Conservation (phyloP, 1,140 invertebrate genomes). For the Choristoneura fumiferana region DNA sequence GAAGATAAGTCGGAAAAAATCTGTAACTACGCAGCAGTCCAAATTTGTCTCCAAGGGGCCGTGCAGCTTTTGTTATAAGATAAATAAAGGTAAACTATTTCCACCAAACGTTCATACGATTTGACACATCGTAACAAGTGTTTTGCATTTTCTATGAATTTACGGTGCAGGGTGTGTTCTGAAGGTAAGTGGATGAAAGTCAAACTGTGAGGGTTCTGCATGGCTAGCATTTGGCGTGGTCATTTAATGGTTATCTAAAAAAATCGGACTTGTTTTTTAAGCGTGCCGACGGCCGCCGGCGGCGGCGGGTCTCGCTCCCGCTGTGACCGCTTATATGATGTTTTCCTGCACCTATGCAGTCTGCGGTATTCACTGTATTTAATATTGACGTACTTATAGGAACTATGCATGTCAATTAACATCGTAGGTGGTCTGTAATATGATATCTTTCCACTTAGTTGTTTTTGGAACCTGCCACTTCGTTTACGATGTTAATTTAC, state of each 20-base stretch:
- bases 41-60: conserved; percentile 69
- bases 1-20: conserved; percentile 60
- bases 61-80: conserved; percentile 76
- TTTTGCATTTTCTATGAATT: conserved; percentile 67
- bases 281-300: conserved; percentile 50
- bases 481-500: neutral
- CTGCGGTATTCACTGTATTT: conserved; percentile 22
- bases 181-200: conserved; percentile 55
- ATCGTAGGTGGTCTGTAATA: conserved; percentile 39
- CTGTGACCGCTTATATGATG: conserved; percentile 29
- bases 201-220: conserved; percentile 47
- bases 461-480: conserved; percentile 2
- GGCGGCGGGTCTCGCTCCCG: conserved; percentile 41
- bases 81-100: conserved; percentile 78
- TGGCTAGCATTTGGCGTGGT: conserved; percentile 60
- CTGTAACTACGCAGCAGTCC: conserved; percentile 63
- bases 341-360: conserved; percentile 29
- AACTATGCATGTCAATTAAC: conserved; percentile 36
- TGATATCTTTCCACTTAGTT: conserved; percentile 39
- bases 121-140: conserved; percentile 74
- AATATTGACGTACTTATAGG: conserved; percentile 17
- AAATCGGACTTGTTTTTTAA: conserved; percentile 39
- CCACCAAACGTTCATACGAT: conserved; percentile 65
- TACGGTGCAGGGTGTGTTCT: conserved; percentile 38
- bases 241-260: conserved; percentile 64